Evolutionary conservation across 2,888 invertebrate genomes (phyloP).

Genomic region (Hanleya hanleyi): DNA sequence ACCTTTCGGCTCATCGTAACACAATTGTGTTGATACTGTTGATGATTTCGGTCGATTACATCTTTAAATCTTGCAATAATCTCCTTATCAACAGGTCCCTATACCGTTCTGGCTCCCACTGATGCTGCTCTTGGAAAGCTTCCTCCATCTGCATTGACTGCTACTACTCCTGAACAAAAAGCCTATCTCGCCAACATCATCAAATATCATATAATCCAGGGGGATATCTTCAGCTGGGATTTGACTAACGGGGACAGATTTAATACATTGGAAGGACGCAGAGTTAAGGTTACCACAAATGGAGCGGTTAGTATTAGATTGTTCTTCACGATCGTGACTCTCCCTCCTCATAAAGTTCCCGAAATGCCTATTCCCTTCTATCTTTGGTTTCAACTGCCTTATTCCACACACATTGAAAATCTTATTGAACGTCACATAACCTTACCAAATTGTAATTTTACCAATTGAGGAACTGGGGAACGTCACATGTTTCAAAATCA

Average conservation of each 20-base stretch:
- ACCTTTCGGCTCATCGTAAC: too few species aligned
- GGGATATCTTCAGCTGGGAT: constrained; percentile 43
- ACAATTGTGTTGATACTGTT: too few species aligned
- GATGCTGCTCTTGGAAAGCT: constrained; percentile 48
- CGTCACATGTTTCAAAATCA: too few species aligned
- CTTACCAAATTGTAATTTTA: too few species aligned
- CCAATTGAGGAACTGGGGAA: too few species aligned
- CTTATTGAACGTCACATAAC: too few species aligned
- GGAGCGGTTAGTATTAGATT: constrained; percentile 20
- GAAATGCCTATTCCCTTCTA: too few species aligned
- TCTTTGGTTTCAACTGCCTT: too few species aligned
- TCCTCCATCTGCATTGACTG: constrained; percentile 34
- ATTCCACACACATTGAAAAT: too few species aligned
- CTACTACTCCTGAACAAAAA: constrained; percentile 34
- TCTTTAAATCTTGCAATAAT: too few species aligned
- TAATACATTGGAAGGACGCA: constrained; percentile 43
- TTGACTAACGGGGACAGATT: constrained; percentile 18
- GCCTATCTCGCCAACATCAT: constrained; percentile 39
- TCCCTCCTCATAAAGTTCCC: neutral
- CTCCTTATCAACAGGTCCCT: constrained; percentile 56
- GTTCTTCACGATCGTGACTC: neutral
- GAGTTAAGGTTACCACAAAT: constrained; percentile 43
- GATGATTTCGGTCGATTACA: too few species aligned
- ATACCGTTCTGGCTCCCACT: constrained; percentile 51
- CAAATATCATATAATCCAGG: constrained; percentile 51